These are phyloP conservation scores for Cryptocephalus moraei DNA, from an alignment of 2,888 invertebrate species.

Conservation along the genomic window DNA sequence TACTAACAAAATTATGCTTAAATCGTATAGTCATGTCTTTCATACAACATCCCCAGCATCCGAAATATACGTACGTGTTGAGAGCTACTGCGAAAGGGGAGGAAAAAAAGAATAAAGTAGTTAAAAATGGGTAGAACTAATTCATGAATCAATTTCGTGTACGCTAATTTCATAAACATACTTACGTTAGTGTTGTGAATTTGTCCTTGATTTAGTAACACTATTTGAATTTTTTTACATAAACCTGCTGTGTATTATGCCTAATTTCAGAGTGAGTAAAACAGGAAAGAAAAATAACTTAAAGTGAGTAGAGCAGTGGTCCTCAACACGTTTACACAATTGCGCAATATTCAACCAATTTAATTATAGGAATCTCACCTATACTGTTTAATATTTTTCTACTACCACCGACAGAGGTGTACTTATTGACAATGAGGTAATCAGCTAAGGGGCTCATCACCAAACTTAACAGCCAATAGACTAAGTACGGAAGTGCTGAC, in stretches of 20 bases:
- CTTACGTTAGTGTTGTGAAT: too few species aligned
- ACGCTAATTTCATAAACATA: too few species aligned
- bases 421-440: constrained; percentile 40
- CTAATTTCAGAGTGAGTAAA: too few species aligned
- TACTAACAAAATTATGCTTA: background rate
- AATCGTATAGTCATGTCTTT: background rate
- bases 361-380: constrained; percentile 25
- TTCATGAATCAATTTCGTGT: too few species aligned
- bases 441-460: constrained; percentile 60
- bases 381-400: constrained; percentile 24
- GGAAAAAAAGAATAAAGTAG: background rate
- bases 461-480: constrained; percentile 62
- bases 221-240: too few species aligned
- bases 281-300: too few species aligned
- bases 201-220: too few species aligned
- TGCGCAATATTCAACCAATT: background rate
- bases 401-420: constrained; percentile 24
- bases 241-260: too few species aligned
- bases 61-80: background rate
- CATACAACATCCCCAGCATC: background rate
- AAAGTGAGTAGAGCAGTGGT: constrained; percentile 1
- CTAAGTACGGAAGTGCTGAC: constrained; percentile 63
- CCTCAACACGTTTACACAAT: constrained; percentile 2
- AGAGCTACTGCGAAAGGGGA: constrained; percentile 1
- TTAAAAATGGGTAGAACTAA: too few species aligned